Evolutionary conservation across 2,113 vertebrate species (phyloP), one percentile per base, ranked within the genome.

Genomic region (Lampris megalopsis): DNA sequence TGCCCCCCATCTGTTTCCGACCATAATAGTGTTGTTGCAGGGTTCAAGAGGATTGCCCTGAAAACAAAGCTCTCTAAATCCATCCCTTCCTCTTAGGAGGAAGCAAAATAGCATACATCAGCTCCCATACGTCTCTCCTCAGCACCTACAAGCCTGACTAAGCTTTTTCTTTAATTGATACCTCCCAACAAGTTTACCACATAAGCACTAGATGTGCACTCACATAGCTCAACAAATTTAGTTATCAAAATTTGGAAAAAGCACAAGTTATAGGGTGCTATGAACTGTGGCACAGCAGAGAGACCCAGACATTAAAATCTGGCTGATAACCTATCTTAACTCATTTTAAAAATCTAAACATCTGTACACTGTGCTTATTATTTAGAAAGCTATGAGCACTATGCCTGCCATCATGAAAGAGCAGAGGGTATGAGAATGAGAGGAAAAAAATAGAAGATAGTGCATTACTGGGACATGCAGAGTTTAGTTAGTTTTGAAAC

Each of bases 41-140:
- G 66, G 69, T 88, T 90, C 59, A 89, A 75, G 66, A 85, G 84
- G 67, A 80, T 58, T 78, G 71, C 70, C 79, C 77, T 80, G 36
- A 9, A 47, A 76, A 78, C 71, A 86, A 85, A 82, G 71, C 59
- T 69, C 10, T 80, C 78, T 82, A 81, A 85, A 87, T 81, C 80
- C 78, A 88, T 75, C 81, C 40, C 43, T 84, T 89, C 88, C 85
- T 86, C 78, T 80, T 63, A 69, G 71, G 79, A 82, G 70, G 79
- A 80, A 74, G 62, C 72, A 61, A 86, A 88, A 82, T 43, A 9
- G 71, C 77, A 61, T 52, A 74, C 74, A 69, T 86, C 79, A 86
- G 67, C 83, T 42, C 48, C 35, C 4, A 40, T 67, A 13, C 10
- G 2, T 79, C 72, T 86, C 80, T 60, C 78, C 77, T 75, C 50